These are phyloP conservation scores for Catocala fraxini DNA, from an alignment of 2,888 invertebrate species.

Conservation along the genomic window DNA sequence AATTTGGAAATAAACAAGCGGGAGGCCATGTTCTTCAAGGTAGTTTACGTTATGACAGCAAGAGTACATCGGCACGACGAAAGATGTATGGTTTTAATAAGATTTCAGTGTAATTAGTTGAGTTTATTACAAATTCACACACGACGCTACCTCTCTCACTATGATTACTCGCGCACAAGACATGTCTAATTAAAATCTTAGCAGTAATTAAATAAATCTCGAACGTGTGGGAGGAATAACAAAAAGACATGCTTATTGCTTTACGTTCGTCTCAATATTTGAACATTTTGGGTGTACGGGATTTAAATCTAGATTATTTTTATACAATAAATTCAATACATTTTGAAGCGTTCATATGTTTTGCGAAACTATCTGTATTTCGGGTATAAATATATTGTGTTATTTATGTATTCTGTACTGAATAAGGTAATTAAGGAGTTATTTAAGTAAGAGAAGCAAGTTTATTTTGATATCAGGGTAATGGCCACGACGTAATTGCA, in stretches of 20 bases:
- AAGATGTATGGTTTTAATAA: slow-evolving; percentile 48
- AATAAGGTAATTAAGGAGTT: too few species aligned
- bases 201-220: slow-evolving; percentile 38
- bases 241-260: slow-evolving; percentile 26
- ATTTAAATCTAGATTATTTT: background rate
- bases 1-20: slow-evolving; percentile 3
- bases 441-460: too few species aligned
- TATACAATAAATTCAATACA: too few species aligned
- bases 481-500: too few species aligned
- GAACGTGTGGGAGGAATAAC: slow-evolving; percentile 19
- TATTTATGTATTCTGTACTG: too few species aligned
- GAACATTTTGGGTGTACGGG: background rate
- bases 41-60: background rate
- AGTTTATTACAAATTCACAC: slow-evolving; percentile 38
- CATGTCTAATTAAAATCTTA: slow-evolving; percentile 29
- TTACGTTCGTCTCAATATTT: slow-evolving; percentile 20
- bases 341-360: too few species aligned
- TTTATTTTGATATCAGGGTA: too few species aligned
- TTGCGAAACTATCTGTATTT: too few species aligned
- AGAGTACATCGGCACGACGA: background rate
- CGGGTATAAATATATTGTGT: too few species aligned
- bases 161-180: slow-evolving; percentile 9
- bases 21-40: background rate
- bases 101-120: slow-evolving; percentile 35
- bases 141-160: slow-evolving; percentile 3